Conservation (phyloP, 2,888 invertebrate genomes). For the Archips crataeganus region DNA sequence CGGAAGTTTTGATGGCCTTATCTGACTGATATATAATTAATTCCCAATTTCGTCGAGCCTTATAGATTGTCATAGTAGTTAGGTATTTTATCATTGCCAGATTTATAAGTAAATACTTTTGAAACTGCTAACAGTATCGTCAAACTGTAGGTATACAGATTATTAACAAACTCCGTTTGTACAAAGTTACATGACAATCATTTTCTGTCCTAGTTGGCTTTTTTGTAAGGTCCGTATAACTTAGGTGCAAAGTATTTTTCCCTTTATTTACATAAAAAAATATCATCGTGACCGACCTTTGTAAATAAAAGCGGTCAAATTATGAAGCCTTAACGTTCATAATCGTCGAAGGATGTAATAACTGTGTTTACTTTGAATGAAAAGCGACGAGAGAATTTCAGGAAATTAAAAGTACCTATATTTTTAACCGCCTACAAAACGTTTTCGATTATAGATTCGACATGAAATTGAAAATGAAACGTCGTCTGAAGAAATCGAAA, state of each 20-base stretch:
- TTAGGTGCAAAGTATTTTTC: not conserved
- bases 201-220: not conserved
- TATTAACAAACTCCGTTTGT: no score
- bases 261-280: no score
- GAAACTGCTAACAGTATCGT: no score
- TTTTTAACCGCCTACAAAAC: not conserved
- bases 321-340: not conserved
- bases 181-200: no score
- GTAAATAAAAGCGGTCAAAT: not conserved
- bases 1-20: conserved; percentile 10
- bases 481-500: conserved; percentile 43
- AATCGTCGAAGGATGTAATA: not conserved
- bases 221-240: not conserved
- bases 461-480: conserved; percentile 45
- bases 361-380: not conserved
- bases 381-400: not conserved
- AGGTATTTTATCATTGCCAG: not conserved
- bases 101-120: not conserved
- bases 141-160: no score
- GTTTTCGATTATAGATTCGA: conserved; percentile 56
- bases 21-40: conserved; percentile 3
- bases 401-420: not conserved
- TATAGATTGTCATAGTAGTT: not conserved
- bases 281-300: no score
- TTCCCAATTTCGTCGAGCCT: not conserved